Percentiles rank a stretch among this genome's conserved stretches.
Conservation (phyloP, 1,140 invertebrate genomes). For the Aradophagus sp. region DNA sequence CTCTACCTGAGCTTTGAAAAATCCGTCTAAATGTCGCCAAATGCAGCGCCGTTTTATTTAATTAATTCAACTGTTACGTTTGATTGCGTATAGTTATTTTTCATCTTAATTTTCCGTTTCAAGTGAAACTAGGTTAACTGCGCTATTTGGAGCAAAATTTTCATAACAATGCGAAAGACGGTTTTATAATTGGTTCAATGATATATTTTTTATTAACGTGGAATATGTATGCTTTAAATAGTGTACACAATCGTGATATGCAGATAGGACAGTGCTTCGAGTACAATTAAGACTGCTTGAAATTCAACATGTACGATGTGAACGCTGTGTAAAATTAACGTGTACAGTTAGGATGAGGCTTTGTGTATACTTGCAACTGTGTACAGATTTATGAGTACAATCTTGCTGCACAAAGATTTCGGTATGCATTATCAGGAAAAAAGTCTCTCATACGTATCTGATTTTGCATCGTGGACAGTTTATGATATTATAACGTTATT, state of each 20-base stretch:
- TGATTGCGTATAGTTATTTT: too few relatives aligned
- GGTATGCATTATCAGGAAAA: constrained; percentile 37
- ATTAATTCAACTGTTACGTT: too few relatives aligned
- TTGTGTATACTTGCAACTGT: constrained; percentile 52
- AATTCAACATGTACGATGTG: constrained; percentile 58
- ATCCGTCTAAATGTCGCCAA: too few relatives aligned
- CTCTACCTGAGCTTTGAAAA: too few relatives aligned
- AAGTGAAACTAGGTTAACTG: too few relatives aligned
- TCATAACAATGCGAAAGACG: too few relatives aligned
- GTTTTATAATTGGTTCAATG: constrained; percentile 24
- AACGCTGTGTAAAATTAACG: constrained; percentile 56
- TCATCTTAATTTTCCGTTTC: too few relatives aligned
- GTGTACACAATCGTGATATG: constrained; percentile 54
- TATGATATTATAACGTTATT: too few relatives aligned
- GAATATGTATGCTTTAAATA: constrained; percentile 54
- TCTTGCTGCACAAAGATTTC: constrained; percentile 51
- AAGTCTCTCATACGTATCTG: constrained; percentile 23
- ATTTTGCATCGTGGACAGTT: too few relatives aligned
- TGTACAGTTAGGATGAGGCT: constrained; percentile 56
- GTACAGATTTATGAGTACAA: constrained; percentile 52
- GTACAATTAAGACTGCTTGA: constrained; percentile 59
- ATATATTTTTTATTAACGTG: constrained; percentile 53
- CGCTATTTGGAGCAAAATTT: too few relatives aligned
- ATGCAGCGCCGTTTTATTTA: too few relatives aligned
- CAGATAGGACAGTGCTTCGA: constrained; percentile 58